Evolutionary conservation across 2,113 vertebrate species (phyloP), one percentile per base, ranked within the genome.

Genomic region (Myiagra hebetior): DNA sequence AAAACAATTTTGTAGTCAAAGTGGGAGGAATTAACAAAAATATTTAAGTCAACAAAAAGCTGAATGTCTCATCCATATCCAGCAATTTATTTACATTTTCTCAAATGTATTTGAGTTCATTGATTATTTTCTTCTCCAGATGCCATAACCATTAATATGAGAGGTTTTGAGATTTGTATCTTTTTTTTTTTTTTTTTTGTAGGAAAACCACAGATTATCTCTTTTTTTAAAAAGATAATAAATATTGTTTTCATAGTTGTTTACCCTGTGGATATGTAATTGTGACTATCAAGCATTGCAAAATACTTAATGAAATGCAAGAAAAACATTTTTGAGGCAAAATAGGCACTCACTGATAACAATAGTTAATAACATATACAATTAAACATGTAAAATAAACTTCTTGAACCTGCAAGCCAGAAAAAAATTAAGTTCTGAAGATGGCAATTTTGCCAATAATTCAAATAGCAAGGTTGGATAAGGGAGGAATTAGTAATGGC

Each of bases 361-460:
- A 78, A 87, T 81, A 62, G 33, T 37, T 86, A 85, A 92, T 89
- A 89, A 78, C 41, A 64, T 84, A 84, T 94, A 63, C 76, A 87
- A 96, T 97, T 96, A 97, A 94, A 93, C 85, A 91, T 72, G 69
- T 84, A 67, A 93, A 95, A 95, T 85, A 95, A 93, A 96, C 56
- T 89, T 89, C 79, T 89, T 85, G 73, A 91, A 96, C 90, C 92
- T 85, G 37, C 41, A 73, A 72, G 53, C 68, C 60, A 84, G 56
- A 49, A 96, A 92, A 92, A 95, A 87, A 93, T 31, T 81, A 91
- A 84, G 76, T 84, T 78, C 65, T 75, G 56, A 85, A 89, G 83
- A 92, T 76, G 77, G 88, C 80, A 96, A 95, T 97, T 96, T 95
- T 94, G 73, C 60, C 93, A 96, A 85, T 95, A 94, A 95, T 94